Evolutionary conservation across 1,140 invertebrate species (phyloP).

Genomic region (Episyrphus balteatus): DNA sequence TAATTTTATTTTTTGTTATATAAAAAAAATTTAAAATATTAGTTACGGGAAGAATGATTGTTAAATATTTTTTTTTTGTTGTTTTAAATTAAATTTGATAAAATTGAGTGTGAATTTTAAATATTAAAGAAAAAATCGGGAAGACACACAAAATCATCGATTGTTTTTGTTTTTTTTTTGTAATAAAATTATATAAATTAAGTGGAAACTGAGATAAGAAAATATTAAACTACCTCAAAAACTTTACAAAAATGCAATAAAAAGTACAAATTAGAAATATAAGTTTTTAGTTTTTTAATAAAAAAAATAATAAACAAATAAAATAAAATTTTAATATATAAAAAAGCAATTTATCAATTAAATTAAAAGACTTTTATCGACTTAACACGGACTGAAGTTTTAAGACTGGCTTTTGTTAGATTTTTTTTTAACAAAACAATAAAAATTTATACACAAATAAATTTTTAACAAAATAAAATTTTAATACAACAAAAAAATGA

Average conservation of each 20-base stretch:
- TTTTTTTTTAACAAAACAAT: constrained; percentile 5
- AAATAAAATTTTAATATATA: not conserved
- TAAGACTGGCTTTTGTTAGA: constrained; percentile 1
- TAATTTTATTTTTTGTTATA: too few relatives aligned
- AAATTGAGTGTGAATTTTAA: too few relatives aligned
- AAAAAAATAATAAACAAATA: not conserved
- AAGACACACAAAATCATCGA: too few relatives aligned
- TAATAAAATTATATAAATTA: not conserved
- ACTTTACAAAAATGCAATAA: too few relatives aligned
- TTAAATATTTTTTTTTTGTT: too few relatives aligned
- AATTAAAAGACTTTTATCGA: constrained; percentile 11
- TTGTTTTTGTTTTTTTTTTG: too few relatives aligned
- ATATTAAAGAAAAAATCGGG: too few relatives aligned
- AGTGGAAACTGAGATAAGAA: not conserved
- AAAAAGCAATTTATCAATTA: not conserved
- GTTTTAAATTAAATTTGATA: too few relatives aligned
- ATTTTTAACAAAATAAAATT: not conserved
- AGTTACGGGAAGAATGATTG: too few relatives aligned
- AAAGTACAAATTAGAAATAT: not conserved
- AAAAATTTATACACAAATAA: not conserved
- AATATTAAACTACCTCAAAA: too few relatives aligned
- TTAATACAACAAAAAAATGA: constrained; percentile 7
- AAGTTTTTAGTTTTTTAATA: not conserved
- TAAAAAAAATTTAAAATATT: too few relatives aligned
- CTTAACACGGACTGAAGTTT: constrained; percentile 14